Evolutionary conservation across 2,113 vertebrate species (phyloP), one percentile per base, ranked within the genome.

Genomic region (Callipepla squamata): DNA sequence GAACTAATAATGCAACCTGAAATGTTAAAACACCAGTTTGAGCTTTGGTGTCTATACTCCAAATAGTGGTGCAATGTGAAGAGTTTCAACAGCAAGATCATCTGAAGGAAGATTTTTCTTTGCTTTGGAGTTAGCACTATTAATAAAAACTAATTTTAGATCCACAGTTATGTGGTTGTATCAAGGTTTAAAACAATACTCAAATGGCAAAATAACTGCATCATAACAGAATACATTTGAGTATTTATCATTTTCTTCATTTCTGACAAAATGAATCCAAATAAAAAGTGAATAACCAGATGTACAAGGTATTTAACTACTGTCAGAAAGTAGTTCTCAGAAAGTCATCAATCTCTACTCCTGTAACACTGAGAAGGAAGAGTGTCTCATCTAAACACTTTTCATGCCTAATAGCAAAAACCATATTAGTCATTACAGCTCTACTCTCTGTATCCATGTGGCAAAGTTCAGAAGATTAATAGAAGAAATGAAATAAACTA

Each of bases 391-490:
- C 42, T 73, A 89, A 85, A 79, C 3, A 62, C 5, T 3, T 7
- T 32, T 34, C 62, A 28, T 55, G 40, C 42, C 62, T 55, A 34
- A 55, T 3, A 80, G 38, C 47, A 80, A 51, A 89, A 73, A 0
- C 34, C 32, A 51, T 13, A 57, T 20, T 1, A 58, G 42, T 32
- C 28, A 38, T 66, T 55, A 55, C 25, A 55, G 70, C 25, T 67
- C 45, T 72, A 32, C 44, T 61, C 3, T 15, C 38, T 74, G 26
- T 23, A 59, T 50, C 75, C 36, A 7, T 11, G 38, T 30, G 32
- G 63, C 32, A 63, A 91, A 85, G 74, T 76, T 82, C 70, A 89
- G 42, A 84, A 92, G 36, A 45, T 66, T 82, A 89, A 73, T 18
- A 85, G 55, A 58, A 76, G 53, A 77, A 92, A 42, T 72, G 11